Evolutionary conservation across 2,113 vertebrate genomes (phyloP), one percentile per base, ranked within the genome.

Genomic region (Carassius gibelio): DNA sequence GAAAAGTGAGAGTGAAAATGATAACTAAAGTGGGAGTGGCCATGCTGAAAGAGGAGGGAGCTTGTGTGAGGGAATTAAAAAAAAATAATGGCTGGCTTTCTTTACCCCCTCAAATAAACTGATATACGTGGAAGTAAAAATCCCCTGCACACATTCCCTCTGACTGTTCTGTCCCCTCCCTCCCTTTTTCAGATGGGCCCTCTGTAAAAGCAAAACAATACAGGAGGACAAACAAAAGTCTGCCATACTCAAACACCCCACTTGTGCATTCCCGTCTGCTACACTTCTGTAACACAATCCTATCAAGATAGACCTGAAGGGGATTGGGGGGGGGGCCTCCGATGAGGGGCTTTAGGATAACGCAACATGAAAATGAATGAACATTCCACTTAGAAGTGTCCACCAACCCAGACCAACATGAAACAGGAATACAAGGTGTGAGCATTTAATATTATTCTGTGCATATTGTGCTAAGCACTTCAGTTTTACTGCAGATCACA

Each of bases 251-350:
- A 90, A 89, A 89, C 91, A 62, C 89, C 92, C 90, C 93, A 93
- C 91, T 93, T 91, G 92, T 89, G 92, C 93, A 93, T 94, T 93
- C 93, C 91, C 88, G 89, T 91, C 93, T 91, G 90, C n/a, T 88
- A 90, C 91, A 91, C 90, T 75, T 79, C 89, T 93, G 94, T 94
- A 94, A 94, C 91, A 90, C 90, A 91, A 94, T 89, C 91, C 82
- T 61, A 82, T 87, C 81, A 82, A 88, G 66, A 86, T 42, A 59
- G 86, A 74, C 64, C 23, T 21, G 57, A 75, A 38, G 42, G 77
- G 17, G 61, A 2, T 36, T 26, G 36, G 48, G 61, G 48, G 13
- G 79, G 84, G 64, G 64, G 88, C 76, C 72, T 81, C 76, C 48
- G 34, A 85, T 69, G 76, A 74, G 84, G 84, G 81, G 57, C 87